These are phyloP conservation scores for Eumeta japonica DNA, from an alignment of 1,140 invertebrate genomes.

Conservation along the genomic window DNA sequence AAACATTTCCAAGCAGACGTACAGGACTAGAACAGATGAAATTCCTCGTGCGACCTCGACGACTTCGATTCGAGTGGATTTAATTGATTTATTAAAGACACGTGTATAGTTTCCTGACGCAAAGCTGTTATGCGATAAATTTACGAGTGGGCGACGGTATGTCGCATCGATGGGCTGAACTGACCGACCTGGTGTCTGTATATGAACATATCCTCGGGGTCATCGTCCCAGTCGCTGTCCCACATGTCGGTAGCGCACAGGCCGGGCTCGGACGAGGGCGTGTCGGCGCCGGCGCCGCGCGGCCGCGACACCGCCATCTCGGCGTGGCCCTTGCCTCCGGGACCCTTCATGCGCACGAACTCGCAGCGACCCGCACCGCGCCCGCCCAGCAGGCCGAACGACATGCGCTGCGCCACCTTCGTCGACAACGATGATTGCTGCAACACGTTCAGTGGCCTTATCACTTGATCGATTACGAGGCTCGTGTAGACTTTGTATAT, in stretches of 20 bases:
- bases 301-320: constrained; percentile 96
- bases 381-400: constrained; percentile 83
- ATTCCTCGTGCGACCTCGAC: too few relatives aligned
- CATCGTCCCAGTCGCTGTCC: constrained; percentile 84
- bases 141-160: too few relatives aligned
- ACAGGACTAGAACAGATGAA: too few relatives aligned
- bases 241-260: constrained; percentile 80
- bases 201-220: constrained; percentile 80
- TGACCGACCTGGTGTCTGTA: constrained; percentile 77
- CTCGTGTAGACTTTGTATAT: too few relatives aligned
- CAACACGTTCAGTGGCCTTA: constrained; percentile 17
- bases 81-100: too few relatives aligned
- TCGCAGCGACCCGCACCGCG: constrained; percentile 81
- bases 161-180: constrained; percentile 38
- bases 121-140: too few relatives aligned
- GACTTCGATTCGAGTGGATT: too few relatives aligned
- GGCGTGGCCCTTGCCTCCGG: constrained; percentile 93
- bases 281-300: constrained; percentile 88
- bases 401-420: constrained; percentile 95
- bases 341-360: constrained; percentile 97
- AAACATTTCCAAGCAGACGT: too few relatives aligned
- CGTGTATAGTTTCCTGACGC: too few relatives aligned
- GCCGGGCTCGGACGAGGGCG: constrained; percentile 90
- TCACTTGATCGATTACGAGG: too few relatives aligned
- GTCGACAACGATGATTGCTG: constrained; percentile 88